These are phyloP conservation scores for Rhineura floridana DNA, from an alignment of 2,113 vertebrate genomes.

Conservation along the genomic window DNA sequence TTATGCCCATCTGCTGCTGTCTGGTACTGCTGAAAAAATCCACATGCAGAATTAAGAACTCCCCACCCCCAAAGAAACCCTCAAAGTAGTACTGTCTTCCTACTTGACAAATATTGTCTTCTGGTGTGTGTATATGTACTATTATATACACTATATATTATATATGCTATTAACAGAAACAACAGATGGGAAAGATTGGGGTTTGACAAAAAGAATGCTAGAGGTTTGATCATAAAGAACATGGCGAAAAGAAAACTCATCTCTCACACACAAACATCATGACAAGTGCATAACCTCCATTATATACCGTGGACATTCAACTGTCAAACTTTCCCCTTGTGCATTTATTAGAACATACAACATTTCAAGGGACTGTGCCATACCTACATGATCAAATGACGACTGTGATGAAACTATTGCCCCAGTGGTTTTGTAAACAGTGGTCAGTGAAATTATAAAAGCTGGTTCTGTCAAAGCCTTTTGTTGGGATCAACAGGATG, in stretches of 20 bases:
- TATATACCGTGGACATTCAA: slow-evolving; percentile 63
- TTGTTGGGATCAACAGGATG: background rate
- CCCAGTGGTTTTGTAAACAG: background rate
- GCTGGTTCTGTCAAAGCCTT: background rate
- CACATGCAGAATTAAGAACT: slow-evolving; percentile 73
- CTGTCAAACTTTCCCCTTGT: slow-evolving; percentile 62
- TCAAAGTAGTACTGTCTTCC: slow-evolving; percentile 55
- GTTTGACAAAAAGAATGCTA: slow-evolving; percentile 60
- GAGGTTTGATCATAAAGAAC: slow-evolving; percentile 55
- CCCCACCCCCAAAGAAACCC: background rate
- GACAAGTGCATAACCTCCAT: slow-evolving; percentile 69
- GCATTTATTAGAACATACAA: slow-evolving; percentile 73
- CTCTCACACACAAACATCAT: slow-evolving; percentile 17
- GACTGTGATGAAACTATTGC: background rate
- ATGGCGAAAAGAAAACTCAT: background rate
- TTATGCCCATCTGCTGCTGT: slow-evolving; percentile 69
- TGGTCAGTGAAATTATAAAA: background rate
- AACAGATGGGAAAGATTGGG: slow-evolving; percentile 66
- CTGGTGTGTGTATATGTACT: slow-evolving; percentile 52
- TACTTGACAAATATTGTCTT: slow-evolving; percentile 65
- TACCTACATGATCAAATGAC: background rate
- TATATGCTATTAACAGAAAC: too few species aligned
- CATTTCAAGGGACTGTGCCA: slow-evolving; percentile 28
- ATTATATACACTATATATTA: too few species aligned
- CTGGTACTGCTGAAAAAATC: slow-evolving; percentile 75